Evolutionary conservation across 1,140 invertebrate species (phyloP), one percentile per base, ranked within the genome.

Genomic region (Bombus confusus): DNA sequence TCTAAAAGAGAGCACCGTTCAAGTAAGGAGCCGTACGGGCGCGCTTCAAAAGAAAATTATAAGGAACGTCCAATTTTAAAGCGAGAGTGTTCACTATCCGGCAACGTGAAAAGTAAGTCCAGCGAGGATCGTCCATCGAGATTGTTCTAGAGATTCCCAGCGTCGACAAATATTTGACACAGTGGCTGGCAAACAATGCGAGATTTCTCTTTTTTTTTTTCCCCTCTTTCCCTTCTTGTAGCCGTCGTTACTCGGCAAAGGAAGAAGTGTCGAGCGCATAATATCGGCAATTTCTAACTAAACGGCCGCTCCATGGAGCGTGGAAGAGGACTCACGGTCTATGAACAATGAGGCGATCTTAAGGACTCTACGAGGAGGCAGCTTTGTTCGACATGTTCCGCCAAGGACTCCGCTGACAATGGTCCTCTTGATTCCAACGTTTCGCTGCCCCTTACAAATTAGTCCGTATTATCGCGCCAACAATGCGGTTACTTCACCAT

Each of bases 321-420:
- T 80, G 83, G 68, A 84, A 43, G 83, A 84, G 75, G 52, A 72
- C 47, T 68, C 83, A 66, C 64, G 76, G 76, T 84, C 66, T 47
- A n/a, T n/a, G 83, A 80, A 84, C 83, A 84, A 84, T 79, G 83
- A 84, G 76, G 76, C 83, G 76, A 80, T 84, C 83, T 71, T 84
- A 72, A 84, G 76, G 76, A 84, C 83, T 79, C 66, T 28, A 37
- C 43, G 28, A n/a, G 5, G 22, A 10, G n/a, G 25, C 28, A 57
- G 66, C 82, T 84, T 84, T 71, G 82, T 84, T 43, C 47, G 52
- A 84, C 82, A 77, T 79, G 82, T 84, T 78, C 82, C 64, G 41
- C 76, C 66, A 84, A 84, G 82, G 75, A 62, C 75, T 47, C 37
- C 12, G 12, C 5, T 31, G 66, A 69, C 66, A 79, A 79, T 71